Conservation (phyloP, 2,797 vertebrate genomes). For the Gallinago solitaria region DNA sequence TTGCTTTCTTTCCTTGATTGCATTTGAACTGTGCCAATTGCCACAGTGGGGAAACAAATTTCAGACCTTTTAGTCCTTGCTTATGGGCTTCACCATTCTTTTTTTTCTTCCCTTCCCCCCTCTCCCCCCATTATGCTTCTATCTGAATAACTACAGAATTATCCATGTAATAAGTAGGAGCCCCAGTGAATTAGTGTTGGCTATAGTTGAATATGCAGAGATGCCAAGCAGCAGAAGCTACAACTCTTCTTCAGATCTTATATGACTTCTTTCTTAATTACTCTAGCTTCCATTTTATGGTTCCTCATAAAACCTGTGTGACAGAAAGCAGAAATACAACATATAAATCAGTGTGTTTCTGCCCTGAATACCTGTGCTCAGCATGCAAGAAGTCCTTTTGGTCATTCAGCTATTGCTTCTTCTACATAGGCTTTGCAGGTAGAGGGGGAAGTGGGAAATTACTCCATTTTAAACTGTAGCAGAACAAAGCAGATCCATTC, state of each 20-base stretch:
- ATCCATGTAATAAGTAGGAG: not conserved
- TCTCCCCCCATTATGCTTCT: not conserved
- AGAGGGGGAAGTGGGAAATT: not conserved
- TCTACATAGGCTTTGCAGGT: not conserved
- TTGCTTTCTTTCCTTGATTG: not conserved
- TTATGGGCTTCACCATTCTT: not conserved
- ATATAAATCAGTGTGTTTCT: not conserved
- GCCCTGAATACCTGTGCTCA: not conserved
- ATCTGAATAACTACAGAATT: not conserved
- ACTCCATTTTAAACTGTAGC: not conserved
- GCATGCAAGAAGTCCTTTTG: not conserved
- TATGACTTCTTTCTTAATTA: constrained; percentile 17
- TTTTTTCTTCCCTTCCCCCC: accelerated
- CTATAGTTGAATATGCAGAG: not conserved
- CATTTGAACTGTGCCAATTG: not conserved
- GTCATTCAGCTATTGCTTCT: not conserved
- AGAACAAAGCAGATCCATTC: not conserved
- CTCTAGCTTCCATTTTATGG: constrained; percentile 1
- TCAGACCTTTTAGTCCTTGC: not conserved
- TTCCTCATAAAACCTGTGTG: not conserved
- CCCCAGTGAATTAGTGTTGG: not conserved
- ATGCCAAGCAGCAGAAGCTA: not conserved
- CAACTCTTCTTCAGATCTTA: not conserved
- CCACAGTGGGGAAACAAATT: not conserved
- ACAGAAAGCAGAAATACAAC: not conserved